Conservation (phyloP, 2,888 invertebrate genomes). For the Trissoscelio sp. region DNA sequence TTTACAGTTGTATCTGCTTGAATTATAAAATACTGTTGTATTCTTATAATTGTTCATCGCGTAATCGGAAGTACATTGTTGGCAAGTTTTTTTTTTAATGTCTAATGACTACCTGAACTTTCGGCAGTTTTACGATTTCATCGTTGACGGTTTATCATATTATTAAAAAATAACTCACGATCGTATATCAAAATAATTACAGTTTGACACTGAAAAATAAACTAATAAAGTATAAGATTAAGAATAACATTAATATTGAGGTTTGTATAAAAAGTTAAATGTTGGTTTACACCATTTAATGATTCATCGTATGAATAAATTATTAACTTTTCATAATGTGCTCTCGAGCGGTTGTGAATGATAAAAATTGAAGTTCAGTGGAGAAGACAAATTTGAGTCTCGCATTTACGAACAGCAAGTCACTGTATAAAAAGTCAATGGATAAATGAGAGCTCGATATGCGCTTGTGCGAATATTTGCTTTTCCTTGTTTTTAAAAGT, state of each 20-base stretch:
- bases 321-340: constrained; percentile 18
- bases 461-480: constrained; percentile 16
- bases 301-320: constrained; percentile 1
- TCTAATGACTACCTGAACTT: constrained; percentile 36
- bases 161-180: constrained; percentile 25
- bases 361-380: constrained; percentile 7
- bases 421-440: constrained; percentile 9
- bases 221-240: too few relatives aligned
- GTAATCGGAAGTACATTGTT: constrained; percentile 59
- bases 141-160: background rate
- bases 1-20: background rate
- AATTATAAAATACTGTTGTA: too few relatives aligned
- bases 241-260: background rate
- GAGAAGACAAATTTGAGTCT: constrained; percentile 16
- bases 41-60: constrained; percentile 24
- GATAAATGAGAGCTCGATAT: background rate
- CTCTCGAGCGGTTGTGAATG: constrained; percentile 17
- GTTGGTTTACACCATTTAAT: constrained; percentile 3
- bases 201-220: constrained; percentile 37
- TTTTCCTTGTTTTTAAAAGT: background rate
- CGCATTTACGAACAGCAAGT: background rate
- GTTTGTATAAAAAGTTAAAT: constrained; percentile 27
- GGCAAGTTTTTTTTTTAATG: constrained; percentile 36
- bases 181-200: constrained; percentile 24
- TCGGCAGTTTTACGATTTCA: constrained; percentile 44